Base-by-base conservation (phyloP, 2,888 invertebrate species). In the Galerucella pusilla region DNA sequence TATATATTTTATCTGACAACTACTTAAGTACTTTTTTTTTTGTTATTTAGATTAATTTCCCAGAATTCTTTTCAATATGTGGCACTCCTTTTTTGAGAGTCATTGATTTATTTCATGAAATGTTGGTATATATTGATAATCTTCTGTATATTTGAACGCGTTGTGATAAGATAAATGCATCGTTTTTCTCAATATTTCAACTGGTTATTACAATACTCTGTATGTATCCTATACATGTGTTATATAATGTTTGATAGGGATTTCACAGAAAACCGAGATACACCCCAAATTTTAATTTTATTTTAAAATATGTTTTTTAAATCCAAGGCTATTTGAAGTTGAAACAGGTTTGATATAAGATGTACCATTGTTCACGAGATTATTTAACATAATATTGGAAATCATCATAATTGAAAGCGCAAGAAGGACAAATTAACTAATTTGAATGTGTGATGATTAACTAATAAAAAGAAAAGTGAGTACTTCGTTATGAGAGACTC, bases 161-260 rank as follows among this genome's bases (percentile, higher is more conserved):
- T 52, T 14, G 3, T 28, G 69, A 70, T 70, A 61, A 70, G 61
- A 70, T 70, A 60, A 12, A 16, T 60, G 68, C 68, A 68, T 68
- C 68, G 20, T 46, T 65, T 65, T 65, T 65, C 64, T 65, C 64
- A 42, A 45, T 49, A 49, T 16, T 65, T n/a, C 46, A 60, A 60
- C 25, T 25, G 2, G n/a, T 52, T 59, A 11, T 28, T 46, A 65
- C 12, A 35, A 42, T 63, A 63, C 35, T 35, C 35, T 35, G 35
- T 42, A n/a, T 20, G 20, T 25, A n/a, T 28, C 3, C 28, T 28
- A 12, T 6, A 12, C 11, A 16, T 14, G 25, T 25, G 9, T 61
- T 61, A 35, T n/a, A 61, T 61, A 61, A 61, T 35, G 2, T 4
- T 14, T 7, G 16, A 20, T 65, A 46, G 45, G 64, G 46, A 65